These are phyloP conservation scores for Acipenser ruthenus DNA, from an alignment of 2,797 vertebrate species.

Conservation along the genomic window DNA sequence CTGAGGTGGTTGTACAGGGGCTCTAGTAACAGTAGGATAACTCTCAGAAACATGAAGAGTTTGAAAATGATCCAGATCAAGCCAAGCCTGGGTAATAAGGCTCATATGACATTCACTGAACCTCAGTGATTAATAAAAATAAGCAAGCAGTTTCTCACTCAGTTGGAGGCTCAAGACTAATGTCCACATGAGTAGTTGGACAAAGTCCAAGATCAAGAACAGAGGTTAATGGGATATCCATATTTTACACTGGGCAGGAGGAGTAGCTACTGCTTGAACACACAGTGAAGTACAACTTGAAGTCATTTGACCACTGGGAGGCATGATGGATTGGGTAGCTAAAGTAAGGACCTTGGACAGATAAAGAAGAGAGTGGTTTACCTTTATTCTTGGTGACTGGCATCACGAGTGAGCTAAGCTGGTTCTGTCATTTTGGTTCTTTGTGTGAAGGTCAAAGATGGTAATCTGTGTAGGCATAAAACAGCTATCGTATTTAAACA, in stretches of 20 bases:
- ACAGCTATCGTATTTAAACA: no score
- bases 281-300: constrained; percentile 11
- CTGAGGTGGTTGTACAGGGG: no score
- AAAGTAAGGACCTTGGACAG: constrained; percentile 9
- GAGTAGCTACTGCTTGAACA: constrained; percentile 8
- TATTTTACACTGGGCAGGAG: constrained; percentile 15
- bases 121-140: constrained; percentile 13
- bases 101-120: constrained; percentile 11
- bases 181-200: constrained; percentile 11
- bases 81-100: no score
- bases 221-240: constrained; percentile 19
- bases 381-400: constrained; percentile 2
- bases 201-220: constrained; percentile 13
- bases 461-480: no score
- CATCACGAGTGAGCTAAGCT: background rate
- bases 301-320: constrained; percentile 9
- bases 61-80: no score
- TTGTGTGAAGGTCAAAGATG: no score
- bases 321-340: constrained; percentile 9
- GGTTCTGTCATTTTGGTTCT: background rate
- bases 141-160: background rate
- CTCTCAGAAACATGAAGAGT: no score
- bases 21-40: no score
- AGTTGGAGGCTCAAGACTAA: background rate
- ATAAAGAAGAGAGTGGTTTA: constrained; percentile 4